These are phyloP conservation scores for Pagrus major DNA, from an alignment of 2,113 vertebrate species.

Conservation along the genomic window DNA sequence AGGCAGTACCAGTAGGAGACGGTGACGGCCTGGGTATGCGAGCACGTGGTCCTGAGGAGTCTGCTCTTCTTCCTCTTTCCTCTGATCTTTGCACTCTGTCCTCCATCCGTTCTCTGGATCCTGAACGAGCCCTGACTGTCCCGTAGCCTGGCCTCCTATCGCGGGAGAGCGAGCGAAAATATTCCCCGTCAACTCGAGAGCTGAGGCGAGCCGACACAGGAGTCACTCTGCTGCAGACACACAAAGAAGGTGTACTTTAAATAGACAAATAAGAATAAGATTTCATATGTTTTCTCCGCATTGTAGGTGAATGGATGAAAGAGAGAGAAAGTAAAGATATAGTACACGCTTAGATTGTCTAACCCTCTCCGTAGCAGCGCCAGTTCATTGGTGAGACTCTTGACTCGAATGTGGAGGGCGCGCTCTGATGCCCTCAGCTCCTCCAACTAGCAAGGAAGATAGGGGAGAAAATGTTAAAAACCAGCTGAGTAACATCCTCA, in stretches of 20 bases:
- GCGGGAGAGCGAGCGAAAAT: conserved; percentile 80
- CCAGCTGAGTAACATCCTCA: background rate
- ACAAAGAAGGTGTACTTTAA: background rate
- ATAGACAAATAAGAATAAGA: background rate
- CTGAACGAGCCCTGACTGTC: conserved; percentile 78
- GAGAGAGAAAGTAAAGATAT: conserved; percentile 55
- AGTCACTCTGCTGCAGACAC: conserved; percentile 76
- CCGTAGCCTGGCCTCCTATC: conserved; percentile 75
- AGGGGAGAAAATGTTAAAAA: conserved; percentile 5
- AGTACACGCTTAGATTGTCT: conserved; percentile 74
- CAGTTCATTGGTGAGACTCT: conserved; percentile 88
- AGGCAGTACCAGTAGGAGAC: conserved; percentile 86
- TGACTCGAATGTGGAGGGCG: conserved; percentile 87
- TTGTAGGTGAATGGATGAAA: conserved; percentile 30
- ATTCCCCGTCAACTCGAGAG: conserved; percentile 67
- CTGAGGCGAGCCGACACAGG: conserved; percentile 64
- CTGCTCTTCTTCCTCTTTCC: conserved; percentile 83
- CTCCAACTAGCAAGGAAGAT: conserved; percentile 84
- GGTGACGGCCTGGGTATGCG: conserved; percentile 78
- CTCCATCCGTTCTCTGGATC: conserved; percentile 82
- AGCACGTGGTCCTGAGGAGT: conserved; percentile 74
- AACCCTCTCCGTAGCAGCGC: conserved; percentile 87
- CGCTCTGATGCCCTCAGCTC: conserved; percentile 88
- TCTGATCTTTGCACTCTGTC: conserved; percentile 78
- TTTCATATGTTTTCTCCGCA: background rate